Conservation (phyloP, 2,888 invertebrate species). For the Drosophila cognata region DNA sequence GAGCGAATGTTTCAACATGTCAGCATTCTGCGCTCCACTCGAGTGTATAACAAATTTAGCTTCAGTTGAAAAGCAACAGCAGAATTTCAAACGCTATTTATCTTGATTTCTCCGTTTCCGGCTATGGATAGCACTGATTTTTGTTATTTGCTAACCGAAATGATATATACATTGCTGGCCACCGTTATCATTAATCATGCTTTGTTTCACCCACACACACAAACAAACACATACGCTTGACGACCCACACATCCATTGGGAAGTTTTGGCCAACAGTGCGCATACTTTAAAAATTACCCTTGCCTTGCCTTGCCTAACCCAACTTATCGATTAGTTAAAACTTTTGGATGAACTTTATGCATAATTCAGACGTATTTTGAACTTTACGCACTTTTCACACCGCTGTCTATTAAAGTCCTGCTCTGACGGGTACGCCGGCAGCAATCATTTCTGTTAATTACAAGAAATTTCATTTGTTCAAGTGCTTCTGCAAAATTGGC, state of each 20-base stretch:
- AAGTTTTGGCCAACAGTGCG: slow-evolving; percentile 47
- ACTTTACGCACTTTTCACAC: slow-evolving; percentile 43
- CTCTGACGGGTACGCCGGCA: neutral
- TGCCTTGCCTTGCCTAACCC: slow-evolving; percentile 12
- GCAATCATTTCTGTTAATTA: slow-evolving; percentile 71
- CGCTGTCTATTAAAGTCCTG: slow-evolving; percentile 62
- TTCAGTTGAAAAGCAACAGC: slow-evolving; percentile 57
- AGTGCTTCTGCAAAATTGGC: slow-evolving; percentile 70
- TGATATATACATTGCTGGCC: slow-evolving; percentile 72
- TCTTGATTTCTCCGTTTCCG: slow-evolving; percentile 64
- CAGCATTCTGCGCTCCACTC: slow-evolving; percentile 43
- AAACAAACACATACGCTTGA: slow-evolving; percentile 11
- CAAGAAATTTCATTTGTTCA: slow-evolving; percentile 61
- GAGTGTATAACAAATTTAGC: slow-evolving; percentile 67
- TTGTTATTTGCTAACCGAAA: slow-evolving; percentile 79
- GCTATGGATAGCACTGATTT: slow-evolving; percentile 54
- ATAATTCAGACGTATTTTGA: slow-evolving; percentile 52
- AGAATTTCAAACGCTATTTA: slow-evolving; percentile 77
- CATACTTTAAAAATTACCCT: slow-evolving; percentile 52
- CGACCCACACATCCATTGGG: slow-evolving; percentile 9
- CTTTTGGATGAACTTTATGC: slow-evolving; percentile 57
- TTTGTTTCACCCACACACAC: slow-evolving; percentile 57
- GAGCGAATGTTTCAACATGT: slow-evolving; percentile 27
- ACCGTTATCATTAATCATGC: slow-evolving; percentile 79
- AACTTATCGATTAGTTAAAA: slow-evolving; percentile 65